A percentile compares a stretch with the other conserved stretches of the same genome.
phyloP scores from a whole-genome alignment of 2,888 invertebrate genomes.

The Rhopalosiphum nymphaeae region DNA sequence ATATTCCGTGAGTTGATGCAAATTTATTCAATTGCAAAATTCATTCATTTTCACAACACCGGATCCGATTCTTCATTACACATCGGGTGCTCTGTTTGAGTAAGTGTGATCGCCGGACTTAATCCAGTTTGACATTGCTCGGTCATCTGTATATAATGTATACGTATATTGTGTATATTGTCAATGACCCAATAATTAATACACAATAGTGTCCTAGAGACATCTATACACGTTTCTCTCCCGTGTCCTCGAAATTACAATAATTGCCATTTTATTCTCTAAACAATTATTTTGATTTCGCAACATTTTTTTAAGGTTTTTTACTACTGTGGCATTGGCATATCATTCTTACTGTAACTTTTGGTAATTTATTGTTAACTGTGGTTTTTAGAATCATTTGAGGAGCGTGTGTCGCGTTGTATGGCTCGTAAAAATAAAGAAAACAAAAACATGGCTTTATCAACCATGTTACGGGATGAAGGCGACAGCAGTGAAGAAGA shows the following conservation, averaged over 20 bases:
- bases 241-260: conserved; percentile 60
- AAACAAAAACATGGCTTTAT: conserved; percentile 60
- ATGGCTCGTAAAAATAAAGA: conserved; percentile 66
- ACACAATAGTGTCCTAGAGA: conserved; percentile 62
- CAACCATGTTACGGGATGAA: conserved; percentile 48
- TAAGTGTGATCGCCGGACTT: neutral
- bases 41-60: conserved; percentile 42
- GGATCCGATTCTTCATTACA: neutral
- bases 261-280: conserved; percentile 44
- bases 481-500: conserved; percentile 75
- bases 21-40: conserved; percentile 39
- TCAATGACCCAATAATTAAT: conserved; percentile 65
- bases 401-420: conserved; percentile 35
- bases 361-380: neutral
- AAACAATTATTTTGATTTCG: conserved; percentile 56
- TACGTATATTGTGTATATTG: neutral
- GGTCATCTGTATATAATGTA: neutral
- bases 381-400: conserved; percentile 20
- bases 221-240: conserved; percentile 59
- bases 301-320: conserved; percentile 53
- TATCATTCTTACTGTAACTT: conserved; percentile 5
- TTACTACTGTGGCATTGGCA: conserved; percentile 7
- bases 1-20: neutral
- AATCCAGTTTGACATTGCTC: conserved; percentile 56
- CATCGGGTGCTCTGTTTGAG: neutral